Evolutionary conservation across 2,888 invertebrate genomes (phyloP).

Genomic region (Itoplectis maculator): DNA sequence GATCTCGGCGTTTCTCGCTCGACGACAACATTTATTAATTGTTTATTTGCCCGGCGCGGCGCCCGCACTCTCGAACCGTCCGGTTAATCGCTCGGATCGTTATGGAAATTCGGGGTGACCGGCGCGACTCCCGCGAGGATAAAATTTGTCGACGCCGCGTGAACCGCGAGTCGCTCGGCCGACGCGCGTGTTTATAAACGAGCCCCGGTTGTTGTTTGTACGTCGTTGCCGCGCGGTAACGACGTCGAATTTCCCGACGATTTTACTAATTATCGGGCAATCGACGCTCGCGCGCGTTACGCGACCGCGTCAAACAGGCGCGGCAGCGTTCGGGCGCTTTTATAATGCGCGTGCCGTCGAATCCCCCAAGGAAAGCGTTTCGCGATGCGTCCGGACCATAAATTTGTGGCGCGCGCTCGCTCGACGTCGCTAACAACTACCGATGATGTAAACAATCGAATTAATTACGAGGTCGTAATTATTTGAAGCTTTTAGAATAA

Average conservation of each 20-base stretch:
- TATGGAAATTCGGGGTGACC: conserved; percentile 67
- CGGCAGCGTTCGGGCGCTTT: conserved; percentile 24
- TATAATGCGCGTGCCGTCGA: conserved; percentile 4
- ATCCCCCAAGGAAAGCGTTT: neutral
- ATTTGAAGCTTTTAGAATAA: too few species aligned
- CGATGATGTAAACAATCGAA: neutral
- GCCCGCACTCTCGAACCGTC: conserved; percentile 60
- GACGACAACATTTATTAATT: conserved; percentile 66
- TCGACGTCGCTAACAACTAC: neutral
- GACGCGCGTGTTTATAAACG: conserved; percentile 20
- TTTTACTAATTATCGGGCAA: conserved; percentile 61
- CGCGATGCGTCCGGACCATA: conserved; percentile 3
- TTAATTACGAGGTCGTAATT: too few species aligned
- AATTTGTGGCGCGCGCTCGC: neutral
- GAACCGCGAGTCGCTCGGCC: conserved; percentile 33
- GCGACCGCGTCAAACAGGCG: conserved; percentile 34
- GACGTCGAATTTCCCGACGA: conserved; percentile 54
- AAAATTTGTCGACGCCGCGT: conserved; percentile 61
- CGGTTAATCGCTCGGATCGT: conserved; percentile 67
- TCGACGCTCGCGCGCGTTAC: conserved; percentile 35
- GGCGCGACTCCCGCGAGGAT: conserved; percentile 47
- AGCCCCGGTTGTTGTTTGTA: conserved; percentile 46
- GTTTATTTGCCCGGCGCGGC: conserved; percentile 62
- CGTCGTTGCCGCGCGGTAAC: conserved; percentile 36
- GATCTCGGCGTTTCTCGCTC: conserved; percentile 35